Evolutionary conservation across 2,888 invertebrate species (phyloP).

Genomic region (Erebia aethiops): DNA sequence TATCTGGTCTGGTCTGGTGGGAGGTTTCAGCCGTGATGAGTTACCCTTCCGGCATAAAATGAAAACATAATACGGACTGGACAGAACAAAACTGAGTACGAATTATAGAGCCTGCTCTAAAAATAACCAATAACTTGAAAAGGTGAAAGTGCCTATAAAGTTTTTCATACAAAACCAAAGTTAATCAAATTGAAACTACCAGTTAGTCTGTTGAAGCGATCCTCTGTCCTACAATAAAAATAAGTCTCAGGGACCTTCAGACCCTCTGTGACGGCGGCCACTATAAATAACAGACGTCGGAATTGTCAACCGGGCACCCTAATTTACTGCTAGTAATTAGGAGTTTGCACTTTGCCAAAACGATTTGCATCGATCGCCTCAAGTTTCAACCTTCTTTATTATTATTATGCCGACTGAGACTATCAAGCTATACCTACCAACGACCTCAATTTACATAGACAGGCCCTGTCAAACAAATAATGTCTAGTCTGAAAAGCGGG

Average conservation of each 20-base stretch:
- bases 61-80: too few relatives aligned
- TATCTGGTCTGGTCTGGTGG: too few relatives aligned
- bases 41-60: too few relatives aligned
- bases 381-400: conserved; percentile 37
- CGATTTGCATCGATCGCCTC: conserved; percentile 79
- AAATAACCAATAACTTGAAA: too few relatives aligned
- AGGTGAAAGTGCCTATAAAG: too few relatives aligned
- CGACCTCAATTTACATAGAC: too few relatives aligned
- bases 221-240: conserved; percentile 22
- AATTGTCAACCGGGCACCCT: conserved; percentile 82
- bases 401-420: conserved; percentile 29
- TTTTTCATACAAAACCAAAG: not conserved
- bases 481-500: too few relatives aligned
- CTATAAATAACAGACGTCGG: conserved; percentile 80
- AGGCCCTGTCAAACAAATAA: too few relatives aligned
- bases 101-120: too few relatives aligned
- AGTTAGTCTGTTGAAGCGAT: conserved; percentile 5
- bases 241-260: conserved; percentile 36
- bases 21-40: too few relatives aligned
- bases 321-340: conserved; percentile 82
- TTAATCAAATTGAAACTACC: conserved; percentile 9
- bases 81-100: too few relatives aligned
- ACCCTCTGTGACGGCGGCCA: conserved; percentile 46
- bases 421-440: not conserved
- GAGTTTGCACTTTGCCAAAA: conserved; percentile 83